These are phyloP conservation scores for Apomyelois bistriatella DNA, from an alignment of 2,888 invertebrate genomes.

Conservation along the genomic window DNA sequence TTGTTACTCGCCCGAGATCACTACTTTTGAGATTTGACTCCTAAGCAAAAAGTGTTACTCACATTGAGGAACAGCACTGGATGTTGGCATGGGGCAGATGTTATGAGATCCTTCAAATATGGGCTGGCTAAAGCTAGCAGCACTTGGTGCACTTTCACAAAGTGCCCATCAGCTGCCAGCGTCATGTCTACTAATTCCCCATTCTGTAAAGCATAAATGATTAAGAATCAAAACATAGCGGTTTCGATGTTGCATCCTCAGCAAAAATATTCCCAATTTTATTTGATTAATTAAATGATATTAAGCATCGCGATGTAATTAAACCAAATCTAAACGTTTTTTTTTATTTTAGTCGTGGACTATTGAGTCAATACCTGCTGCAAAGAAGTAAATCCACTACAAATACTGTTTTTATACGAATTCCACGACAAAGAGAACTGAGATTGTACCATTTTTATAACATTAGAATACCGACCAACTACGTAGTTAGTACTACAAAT, in stretches of 20 bases:
- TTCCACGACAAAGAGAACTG: conserved; percentile 67
- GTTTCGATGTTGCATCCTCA: too few species aligned
- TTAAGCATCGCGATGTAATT: too few species aligned
- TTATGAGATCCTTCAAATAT: conserved; percentile 64
- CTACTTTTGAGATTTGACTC: too few species aligned
- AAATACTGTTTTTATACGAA: conserved; percentile 60
- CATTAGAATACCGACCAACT: background rate
- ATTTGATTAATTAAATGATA: too few species aligned
- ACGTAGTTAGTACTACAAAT: too few species aligned
- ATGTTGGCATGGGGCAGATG: conserved; percentile 67
- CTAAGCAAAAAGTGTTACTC: conserved; percentile 25
- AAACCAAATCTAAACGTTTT: too few species aligned
- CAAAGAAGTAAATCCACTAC: conserved; percentile 61
- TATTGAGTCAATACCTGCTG: conserved; percentile 57
- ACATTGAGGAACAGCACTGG: conserved; percentile 73
- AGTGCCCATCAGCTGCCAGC: conserved; percentile 66
- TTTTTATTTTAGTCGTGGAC: too few species aligned
- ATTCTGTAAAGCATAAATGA: conserved; percentile 46
- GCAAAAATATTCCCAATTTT: too few species aligned
- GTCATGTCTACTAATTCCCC: conserved; percentile 75
- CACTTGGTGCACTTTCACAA: conserved; percentile 67
- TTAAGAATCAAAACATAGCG: background rate
- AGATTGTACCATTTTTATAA: conserved; percentile 48
- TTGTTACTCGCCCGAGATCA: too few species aligned
- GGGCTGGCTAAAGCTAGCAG: conserved; percentile 68